These are phyloP conservation scores for Osmerus eperlanus DNA, from an alignment of 2,113 vertebrate genomes.

Conservation along the genomic window DNA sequence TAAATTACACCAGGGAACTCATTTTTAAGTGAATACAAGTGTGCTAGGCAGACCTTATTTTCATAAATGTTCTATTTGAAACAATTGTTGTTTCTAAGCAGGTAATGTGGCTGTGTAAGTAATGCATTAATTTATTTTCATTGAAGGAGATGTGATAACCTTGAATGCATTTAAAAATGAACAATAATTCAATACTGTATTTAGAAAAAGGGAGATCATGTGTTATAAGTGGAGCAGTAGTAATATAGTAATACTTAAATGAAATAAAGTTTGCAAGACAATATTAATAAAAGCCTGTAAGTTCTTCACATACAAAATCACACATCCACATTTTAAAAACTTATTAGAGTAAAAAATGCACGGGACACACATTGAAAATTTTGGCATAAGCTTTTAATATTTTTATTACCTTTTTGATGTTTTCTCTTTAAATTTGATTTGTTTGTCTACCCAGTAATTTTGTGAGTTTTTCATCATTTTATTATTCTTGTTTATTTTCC, in stretches of 20 bases:
- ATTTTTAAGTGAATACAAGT: background rate
- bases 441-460: conserved; percentile 51
- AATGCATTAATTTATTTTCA: too few relatives aligned
- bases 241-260: background rate
- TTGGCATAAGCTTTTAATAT: conserved; percentile 73
- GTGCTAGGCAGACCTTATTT: too few relatives aligned
- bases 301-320: too few relatives aligned
- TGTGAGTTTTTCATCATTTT: conserved; percentile 40
- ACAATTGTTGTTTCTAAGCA: too few relatives aligned
- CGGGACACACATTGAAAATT: conserved; percentile 56
- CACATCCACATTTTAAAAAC: background rate
- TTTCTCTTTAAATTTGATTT: conserved; percentile 65
- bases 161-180: too few relatives aligned
- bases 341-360: conserved; percentile 30
- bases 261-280: background rate
- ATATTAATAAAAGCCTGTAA: background rate
- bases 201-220: too few relatives aligned
- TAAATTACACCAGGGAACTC: background rate
- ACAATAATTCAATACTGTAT: too few relatives aligned
- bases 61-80: too few relatives aligned
- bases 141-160: too few relatives aligned
- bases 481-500: conserved; percentile 51
- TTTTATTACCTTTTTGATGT: conserved; percentile 68
- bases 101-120: too few relatives aligned
- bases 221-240: too few relatives aligned